phyloP scores from a whole-genome alignment of 2,113 vertebrate genomes.

The Semnopithecus entellus region DNA sequence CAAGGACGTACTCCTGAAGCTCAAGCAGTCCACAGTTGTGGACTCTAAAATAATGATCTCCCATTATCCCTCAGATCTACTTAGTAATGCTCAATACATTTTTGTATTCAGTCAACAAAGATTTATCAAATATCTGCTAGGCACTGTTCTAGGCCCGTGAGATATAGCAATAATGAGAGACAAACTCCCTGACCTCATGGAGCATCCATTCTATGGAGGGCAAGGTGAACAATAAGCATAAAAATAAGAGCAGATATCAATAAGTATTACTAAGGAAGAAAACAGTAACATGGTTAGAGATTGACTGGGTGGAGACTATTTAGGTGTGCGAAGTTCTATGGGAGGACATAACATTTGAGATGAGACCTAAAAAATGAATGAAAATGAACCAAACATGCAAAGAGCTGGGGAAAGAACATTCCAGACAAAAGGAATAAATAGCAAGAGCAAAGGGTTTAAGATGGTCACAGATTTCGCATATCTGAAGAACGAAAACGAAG shows the following conservation, averaged over 20 bases:
- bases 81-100: neutral
- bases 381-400: neutral
- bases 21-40: neutral
- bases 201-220: neutral
- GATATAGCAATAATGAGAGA: neutral
- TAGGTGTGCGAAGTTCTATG: neutral
- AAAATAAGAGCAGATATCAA: neutral
- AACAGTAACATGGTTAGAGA: neutral
- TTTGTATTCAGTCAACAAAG: constrained; percentile 34
- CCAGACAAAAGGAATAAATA: neutral
- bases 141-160: neutral
- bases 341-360: neutral
- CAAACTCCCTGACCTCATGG: neutral
- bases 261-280: neutral
- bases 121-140: neutral
- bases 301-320: neutral
- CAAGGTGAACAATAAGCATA: neutral
- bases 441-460: neutral
- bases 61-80: neutral
- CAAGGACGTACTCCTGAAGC: neutral
- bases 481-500: neutral
- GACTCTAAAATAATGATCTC: neutral
- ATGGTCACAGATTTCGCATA: neutral
- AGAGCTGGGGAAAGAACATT: neutral
- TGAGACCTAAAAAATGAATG: neutral